Conservation (phyloP, 2,797 vertebrate genomes). For the Moxostoma hubbsi region DNA sequence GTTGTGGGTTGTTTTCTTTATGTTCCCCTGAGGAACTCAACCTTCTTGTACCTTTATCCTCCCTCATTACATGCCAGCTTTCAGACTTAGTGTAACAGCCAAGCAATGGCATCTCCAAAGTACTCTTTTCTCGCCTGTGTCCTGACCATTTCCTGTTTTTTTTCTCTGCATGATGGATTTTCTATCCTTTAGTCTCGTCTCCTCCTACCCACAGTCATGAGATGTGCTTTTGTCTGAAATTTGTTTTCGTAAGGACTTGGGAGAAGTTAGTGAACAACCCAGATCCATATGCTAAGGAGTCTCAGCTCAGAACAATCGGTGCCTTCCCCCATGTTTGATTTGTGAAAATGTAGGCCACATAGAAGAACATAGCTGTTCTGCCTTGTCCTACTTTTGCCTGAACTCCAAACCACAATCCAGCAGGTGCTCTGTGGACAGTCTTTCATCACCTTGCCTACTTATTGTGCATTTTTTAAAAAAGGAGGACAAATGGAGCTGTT, state of each 20-base stretch:
- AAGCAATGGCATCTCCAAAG: slow-evolving; percentile 25
- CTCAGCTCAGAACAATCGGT: slow-evolving; percentile 31
- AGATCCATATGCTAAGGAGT: slow-evolving; percentile 56
- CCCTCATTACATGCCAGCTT: slow-evolving; percentile 29
- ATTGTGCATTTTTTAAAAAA: slow-evolving; percentile 29
- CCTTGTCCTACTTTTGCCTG: slow-evolving; percentile 52
- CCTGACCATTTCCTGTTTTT: slow-evolving; percentile 36
- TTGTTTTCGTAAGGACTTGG: slow-evolving; percentile 47
- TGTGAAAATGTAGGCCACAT: slow-evolving; percentile 52
- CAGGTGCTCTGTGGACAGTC: slow-evolving; percentile 41
- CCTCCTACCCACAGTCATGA: slow-evolving; percentile 20
- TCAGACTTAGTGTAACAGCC: slow-evolving; percentile 47
- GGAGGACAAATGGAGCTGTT: slow-evolving; percentile 18
- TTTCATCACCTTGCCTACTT: slow-evolving; percentile 26
- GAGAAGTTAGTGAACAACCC: slow-evolving; percentile 48
- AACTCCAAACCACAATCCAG: slow-evolving; percentile 43
- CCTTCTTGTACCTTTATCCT: slow-evolving; percentile 13
- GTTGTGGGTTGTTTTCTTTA: slow-evolving; percentile 43
- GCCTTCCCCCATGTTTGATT: slow-evolving; percentile 19
- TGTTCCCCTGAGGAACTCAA: slow-evolving; percentile 2
- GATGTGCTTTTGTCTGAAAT: slow-evolving; percentile 23
- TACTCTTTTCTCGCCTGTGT: slow-evolving; percentile 16
- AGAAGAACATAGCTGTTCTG: slow-evolving; percentile 46
- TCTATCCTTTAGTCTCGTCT: slow-evolving; percentile 48
- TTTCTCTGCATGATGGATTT: slow-evolving; percentile 54